Evolutionary conservation across 2,113 vertebrate genomes (phyloP).

Genomic region (Hemiscyllium ocellatum): DNA sequence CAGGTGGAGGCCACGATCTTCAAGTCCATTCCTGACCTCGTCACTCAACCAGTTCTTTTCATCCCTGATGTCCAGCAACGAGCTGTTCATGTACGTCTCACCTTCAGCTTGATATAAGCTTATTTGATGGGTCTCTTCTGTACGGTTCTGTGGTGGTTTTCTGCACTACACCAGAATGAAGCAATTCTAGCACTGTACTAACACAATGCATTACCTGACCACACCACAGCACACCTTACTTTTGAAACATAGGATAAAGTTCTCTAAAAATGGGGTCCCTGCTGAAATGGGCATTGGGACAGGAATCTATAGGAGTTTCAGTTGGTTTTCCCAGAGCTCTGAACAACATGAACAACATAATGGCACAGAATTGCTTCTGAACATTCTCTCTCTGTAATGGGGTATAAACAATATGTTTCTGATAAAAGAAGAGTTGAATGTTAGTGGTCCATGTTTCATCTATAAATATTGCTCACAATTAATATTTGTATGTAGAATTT

Average conservation of each 20-base stretch:
- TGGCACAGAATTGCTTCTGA: not conserved
- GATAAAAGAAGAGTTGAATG: not conserved
- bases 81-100: slow-evolving; percentile 70
- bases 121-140: not conserved
- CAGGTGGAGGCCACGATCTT: slow-evolving; percentile 85
- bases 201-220: not conserved
- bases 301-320: not conserved
- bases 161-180: not conserved
- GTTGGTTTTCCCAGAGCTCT: not conserved
- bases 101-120: not conserved
- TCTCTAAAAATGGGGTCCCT: not conserved
- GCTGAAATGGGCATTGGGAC: not conserved
- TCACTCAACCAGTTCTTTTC: slow-evolving; percentile 94
- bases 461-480: not conserved
- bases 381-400: not conserved
- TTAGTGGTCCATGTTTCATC: not conserved
- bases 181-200: not conserved
- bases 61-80: slow-evolving; percentile 95
- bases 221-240: not conserved
- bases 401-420: not conserved
- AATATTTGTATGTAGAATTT: not conserved
- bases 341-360: not conserved
- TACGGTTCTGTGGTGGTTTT: too few relatives aligned
- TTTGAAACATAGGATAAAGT: not conserved
- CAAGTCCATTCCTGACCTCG: slow-evolving; percentile 79